phyloP scores from a whole-genome alignment of 2,888 invertebrate species.

The Yponomeuta plumbellus region DNA sequence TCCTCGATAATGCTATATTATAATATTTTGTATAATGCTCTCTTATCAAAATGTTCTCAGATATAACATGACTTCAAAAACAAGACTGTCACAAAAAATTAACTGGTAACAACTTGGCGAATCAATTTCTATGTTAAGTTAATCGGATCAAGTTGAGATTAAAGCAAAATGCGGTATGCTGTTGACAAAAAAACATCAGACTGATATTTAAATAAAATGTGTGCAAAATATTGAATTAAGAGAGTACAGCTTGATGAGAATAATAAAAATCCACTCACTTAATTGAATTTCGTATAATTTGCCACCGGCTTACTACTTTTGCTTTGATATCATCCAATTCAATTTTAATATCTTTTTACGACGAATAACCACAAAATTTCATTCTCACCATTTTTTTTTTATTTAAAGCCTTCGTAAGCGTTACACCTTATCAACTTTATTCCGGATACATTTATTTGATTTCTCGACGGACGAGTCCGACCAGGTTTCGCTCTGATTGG shows the following conservation, averaged over 20 bases:
- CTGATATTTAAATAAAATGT: neutral
- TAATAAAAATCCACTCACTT: neutral
- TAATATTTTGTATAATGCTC: neutral
- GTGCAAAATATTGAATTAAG: neutral
- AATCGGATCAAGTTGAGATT: neutral
- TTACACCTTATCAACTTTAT: no score
- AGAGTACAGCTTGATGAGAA: neutral
- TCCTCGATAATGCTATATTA: neutral
- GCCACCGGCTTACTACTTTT: neutral
- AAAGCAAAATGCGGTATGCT: neutral
- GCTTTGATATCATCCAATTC: no score
- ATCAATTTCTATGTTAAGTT: conserved; percentile 1
- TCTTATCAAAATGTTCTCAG: neutral
- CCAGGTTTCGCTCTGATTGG: no score
- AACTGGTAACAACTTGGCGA: neutral
- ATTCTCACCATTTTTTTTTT: no score
- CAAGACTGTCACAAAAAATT: neutral
- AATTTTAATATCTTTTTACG: no score
- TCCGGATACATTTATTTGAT: no score
- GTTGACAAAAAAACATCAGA: neutral
- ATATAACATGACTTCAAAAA: neutral
- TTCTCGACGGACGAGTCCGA: no score
- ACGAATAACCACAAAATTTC: no score
- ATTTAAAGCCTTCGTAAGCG: no score
- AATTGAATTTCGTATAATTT: neutral